Evolutionary conservation across 2,797 vertebrate genomes (phyloP), one percentile per base, ranked within the genome.

Genomic region (Sebastes steindachneri): DNA sequence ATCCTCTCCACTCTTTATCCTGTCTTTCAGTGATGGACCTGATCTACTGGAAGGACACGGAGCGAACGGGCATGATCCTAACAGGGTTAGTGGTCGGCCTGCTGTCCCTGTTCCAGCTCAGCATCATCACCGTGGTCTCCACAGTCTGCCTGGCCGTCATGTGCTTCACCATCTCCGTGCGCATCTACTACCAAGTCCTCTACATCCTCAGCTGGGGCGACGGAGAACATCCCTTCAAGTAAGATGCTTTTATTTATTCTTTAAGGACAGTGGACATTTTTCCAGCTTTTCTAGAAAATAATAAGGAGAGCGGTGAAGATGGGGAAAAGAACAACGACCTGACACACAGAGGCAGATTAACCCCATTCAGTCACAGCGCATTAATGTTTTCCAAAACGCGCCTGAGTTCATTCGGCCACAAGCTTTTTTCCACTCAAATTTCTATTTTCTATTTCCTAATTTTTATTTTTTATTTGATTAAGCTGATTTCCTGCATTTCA

Each of bases 61-160:
- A 96, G 92, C 91, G 92, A 2, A 97, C 97, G 0, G 97, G 97
- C 14, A 95, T 95, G 89, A 94, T 96, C 77, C 96, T 99, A 82
- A 97, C 96, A 0, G 95, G 96, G 35, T 73, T 97, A 58, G 96
- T 98, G 93, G 96, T 96, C 88, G 95, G 95, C 12, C 93, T 99
- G 80, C 94, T 98, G 66, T 96, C 96, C 88, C 95, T 99, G 87
- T 96, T 97, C 58, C 97, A 98, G 92, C 97, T 98, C 91, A 99
- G 97, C 94, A 96, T 96, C 88, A 92, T 99, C 94, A 96, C 96
- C 0, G 97, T 99, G 90, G 65, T 95, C 6, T 96, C 97, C 73
- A 96, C 96, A 0, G 83, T 95, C 79, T 97, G 96, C 21, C 95
- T 98, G 91, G 92, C 95, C 8, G 78, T 96, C 80, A 95, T 98